Base-by-base conservation (phyloP, 2,113 vertebrate genomes). In the Amblyopsis rosae region DNA sequence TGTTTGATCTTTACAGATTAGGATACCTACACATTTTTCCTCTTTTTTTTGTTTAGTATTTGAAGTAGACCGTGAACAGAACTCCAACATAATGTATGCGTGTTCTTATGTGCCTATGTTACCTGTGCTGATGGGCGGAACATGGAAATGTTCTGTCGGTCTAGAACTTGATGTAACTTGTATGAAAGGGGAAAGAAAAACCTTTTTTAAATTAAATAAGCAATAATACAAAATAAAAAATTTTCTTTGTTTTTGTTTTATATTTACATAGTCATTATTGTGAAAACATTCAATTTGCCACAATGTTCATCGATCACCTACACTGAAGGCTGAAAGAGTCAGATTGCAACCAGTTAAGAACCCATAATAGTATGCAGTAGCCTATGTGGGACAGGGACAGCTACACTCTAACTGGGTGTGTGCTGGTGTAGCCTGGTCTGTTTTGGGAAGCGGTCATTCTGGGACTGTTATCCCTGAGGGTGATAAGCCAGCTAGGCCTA, bases 181-280 rank as follows among this genome's bases (percentile, higher is more conserved):
- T 80, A 87, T 89, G 79, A 80, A 26, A 26, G 2, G 26, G 26
- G 26, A 26, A 26, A 26, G 26, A 26, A 90, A 83, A 87, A 80
- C 76, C 77, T 83, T 85, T 76, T 92, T 90, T 87, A 86, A 85
- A 87, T 87, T 91, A 86, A 92, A 90, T 90, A 86, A 69, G 83
- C 78, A 67, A 69, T 82, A 82, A 86, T 80, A 81, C 89, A 87
- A 85, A 82, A 87, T 60, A 73, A 75, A 65, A 67, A n/a, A 57
- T 79, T 61, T 73, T 7, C 35, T 15, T 33, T 59, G 71, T 67
- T 33, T 47, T 72, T 33, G 33, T n/a, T n/a, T n/a, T 33, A 15
- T 35, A 12, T 16, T 9, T 26, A 15, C 53, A 15, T 45, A 9
- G 3, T 9, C 1, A 1, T 51, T 51, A 51, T 15, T 11, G 49